A percentile compares a stretch with the other conserved stretches of the same genome.
Conservation (phyloP, 2,888 invertebrate genomes). For the Heteromyza rotundicornis region DNA sequence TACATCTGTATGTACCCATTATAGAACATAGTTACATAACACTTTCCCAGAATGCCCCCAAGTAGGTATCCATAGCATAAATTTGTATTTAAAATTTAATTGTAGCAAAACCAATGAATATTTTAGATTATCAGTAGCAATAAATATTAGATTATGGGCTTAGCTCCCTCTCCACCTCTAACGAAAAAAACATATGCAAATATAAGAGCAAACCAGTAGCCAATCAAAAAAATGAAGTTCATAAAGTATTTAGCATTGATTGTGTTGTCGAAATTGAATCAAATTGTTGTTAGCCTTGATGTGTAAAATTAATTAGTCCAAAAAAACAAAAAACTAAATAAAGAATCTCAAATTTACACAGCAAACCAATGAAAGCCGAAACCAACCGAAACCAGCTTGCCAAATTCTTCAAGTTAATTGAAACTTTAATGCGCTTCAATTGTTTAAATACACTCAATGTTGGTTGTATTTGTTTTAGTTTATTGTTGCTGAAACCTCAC, state of each 20-base stretch:
- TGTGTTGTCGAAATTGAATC: too few species aligned
- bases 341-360: neutral
- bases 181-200: neutral
- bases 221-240: too few species aligned
- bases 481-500: too few species aligned
- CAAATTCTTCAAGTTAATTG: neutral
- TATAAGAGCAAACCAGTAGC: too few species aligned
- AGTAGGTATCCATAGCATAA: neutral
- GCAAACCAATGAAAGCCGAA: conserved; percentile 12
- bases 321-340: conserved; percentile 11
- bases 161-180: too few species aligned
- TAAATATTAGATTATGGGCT: too few species aligned
- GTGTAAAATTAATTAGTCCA: conserved; percentile 7
- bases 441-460: conserved; percentile 6
- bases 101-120: neutral
- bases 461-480: too few species aligned
- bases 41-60: too few species aligned
- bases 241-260: too few species aligned
- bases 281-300: conserved; percentile 34
- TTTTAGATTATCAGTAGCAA: too few species aligned
- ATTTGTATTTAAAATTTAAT: neutral
- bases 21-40: too few species aligned
- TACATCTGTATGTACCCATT: too few species aligned
- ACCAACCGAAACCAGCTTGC: conserved; percentile 5
- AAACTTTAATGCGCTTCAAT: neutral